Conservation (phyloP, 2,113 vertebrate genomes). For the Eupsittula cactorum region DNA sequence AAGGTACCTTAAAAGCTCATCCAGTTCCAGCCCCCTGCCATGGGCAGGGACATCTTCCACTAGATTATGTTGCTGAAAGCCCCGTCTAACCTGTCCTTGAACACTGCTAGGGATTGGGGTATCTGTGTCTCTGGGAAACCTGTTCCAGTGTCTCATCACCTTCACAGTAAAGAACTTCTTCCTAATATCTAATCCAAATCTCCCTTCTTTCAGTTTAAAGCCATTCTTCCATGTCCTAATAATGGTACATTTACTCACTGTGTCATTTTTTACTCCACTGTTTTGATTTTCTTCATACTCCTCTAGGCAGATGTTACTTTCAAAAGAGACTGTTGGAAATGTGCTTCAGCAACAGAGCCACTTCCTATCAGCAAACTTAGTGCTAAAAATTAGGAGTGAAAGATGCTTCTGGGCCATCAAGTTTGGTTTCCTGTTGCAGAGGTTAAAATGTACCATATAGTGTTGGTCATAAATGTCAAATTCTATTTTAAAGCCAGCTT, state of each 20-base stretch:
- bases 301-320: not conserved
- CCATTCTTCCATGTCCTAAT: not conserved
- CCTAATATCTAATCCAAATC: not conserved
- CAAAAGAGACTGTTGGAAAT: not conserved
- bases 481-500: not conserved
- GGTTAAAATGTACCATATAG: not conserved
- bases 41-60: not conserved
- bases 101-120: not conserved
- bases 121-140: not conserved
- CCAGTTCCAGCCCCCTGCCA: not conserved
- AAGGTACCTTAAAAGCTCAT: not conserved
- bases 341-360: not conserved
- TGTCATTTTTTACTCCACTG: not conserved
- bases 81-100: not conserved
- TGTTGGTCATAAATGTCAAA: not conserved
- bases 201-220: not conserved
- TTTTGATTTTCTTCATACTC: not conserved
- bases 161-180: not conserved
- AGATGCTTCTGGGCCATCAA: not conserved
- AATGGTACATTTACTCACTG: not conserved
- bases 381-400: not conserved
- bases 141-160: not conserved
- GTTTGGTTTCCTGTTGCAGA: not conserved
- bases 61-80: not conserved
- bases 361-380: not conserved